Evolutionary conservation across 1,140 invertebrate genomes (phyloP).

Genomic region (Oscheius sp.): DNA sequence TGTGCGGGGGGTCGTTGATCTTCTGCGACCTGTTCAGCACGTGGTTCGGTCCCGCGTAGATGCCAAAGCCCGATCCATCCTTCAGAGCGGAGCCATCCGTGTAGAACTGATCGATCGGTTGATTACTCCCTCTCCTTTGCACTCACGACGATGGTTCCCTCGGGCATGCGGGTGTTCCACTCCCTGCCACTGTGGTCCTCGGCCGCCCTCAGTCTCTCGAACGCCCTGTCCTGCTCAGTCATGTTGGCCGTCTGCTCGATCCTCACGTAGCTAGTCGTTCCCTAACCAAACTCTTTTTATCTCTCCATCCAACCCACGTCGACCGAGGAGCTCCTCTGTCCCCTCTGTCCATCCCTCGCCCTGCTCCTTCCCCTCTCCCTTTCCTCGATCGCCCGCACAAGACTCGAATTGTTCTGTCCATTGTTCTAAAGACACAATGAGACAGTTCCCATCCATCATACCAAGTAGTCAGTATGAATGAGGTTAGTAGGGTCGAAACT

Average conservation of each 20-base stretch:
- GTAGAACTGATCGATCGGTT: slow-evolving; percentile 9
- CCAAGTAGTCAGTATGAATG: no score
- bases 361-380: no score
- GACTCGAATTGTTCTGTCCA: no score
- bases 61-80: slow-evolving; percentile 11
- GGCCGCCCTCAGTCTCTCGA: not conserved
- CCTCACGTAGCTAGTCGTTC: not conserved
- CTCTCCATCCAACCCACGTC: no score
- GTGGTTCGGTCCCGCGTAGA: slow-evolving; percentile 9
- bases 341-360: no score
- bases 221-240: not conserved
- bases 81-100: slow-evolving; percentile 2
- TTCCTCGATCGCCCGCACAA: no score
- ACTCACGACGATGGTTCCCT: slow-evolving; percentile 10
- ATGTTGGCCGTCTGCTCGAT: not conserved
- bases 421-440: no score
- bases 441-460: no score
- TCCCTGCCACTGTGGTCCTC: not conserved
- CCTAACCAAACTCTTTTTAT: no score
- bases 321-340: no score
- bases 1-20: slow-evolving; percentile 1
- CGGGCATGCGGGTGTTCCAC: slow-evolving; percentile 14
- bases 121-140: no score
- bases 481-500: no score
- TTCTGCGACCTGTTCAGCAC: slow-evolving; percentile 17